Evolutionary conservation across 2,113 vertebrate species (phyloP), one percentile per base, ranked within the genome.

Genomic region (Corythaixoides concolor): DNA sequence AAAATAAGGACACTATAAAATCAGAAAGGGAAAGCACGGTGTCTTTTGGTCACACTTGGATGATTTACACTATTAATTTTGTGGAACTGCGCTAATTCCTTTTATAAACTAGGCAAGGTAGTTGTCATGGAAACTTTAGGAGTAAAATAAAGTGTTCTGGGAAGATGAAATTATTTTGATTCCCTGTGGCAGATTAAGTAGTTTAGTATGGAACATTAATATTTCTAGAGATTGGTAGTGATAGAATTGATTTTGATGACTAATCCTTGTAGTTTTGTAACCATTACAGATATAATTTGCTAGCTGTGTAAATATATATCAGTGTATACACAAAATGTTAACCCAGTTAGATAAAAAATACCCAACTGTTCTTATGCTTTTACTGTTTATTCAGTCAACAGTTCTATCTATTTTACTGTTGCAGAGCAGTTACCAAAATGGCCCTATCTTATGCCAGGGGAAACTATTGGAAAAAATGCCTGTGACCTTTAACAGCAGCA

Each of bases 181-280:
- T 93, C 73, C 60, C 43, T 1, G 5, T 80, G 69, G 56, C 63
- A 88, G 89, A 96, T 94, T 33, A 93, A 94, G 63, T 82, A 73
- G 63, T 58, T 95, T 74, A 2, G 3, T 72, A 66, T 75, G 92
- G 52, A 83, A 68, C 77, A 72, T 96, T 64, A 96, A 92, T 95
- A 95, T 97, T 97, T 92, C 94, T 91, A 67, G 78, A 86, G 84
- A 82, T 88, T 52, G 73, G 69, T 93, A 79, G 82, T 0, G 2
- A 63, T 82, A 87, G 79, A 91, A 88, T 88, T 89, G 63, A 80
- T 96, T 89, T 93, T 81, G 77, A 88, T 90, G 89, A 77, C 72
- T 95, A 94, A 96, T 91, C 88, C 69, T 88, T 89, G 80, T 64
- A 93, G 70, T 70, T 91, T 91, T 92, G 85, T 93, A 96, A 81